Base-by-base conservation (phyloP, 2,888 invertebrate genomes). In the Oligia fasciuncula region DNA sequence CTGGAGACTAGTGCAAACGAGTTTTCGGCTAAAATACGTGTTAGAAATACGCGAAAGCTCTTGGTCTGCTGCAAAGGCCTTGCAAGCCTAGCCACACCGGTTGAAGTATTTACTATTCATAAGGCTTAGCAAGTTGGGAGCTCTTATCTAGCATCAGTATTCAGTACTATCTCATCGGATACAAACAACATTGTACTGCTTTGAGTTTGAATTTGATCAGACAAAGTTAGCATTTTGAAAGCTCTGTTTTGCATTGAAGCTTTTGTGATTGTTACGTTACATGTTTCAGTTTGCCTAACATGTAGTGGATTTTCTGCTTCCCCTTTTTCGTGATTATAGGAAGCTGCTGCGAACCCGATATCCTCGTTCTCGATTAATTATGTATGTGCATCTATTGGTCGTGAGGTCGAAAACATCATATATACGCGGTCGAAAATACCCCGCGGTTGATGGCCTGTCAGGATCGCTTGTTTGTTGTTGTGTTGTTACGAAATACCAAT, bases 341-440 rank as follows among this genome's bases (percentile, higher is more conserved):
- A 85, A 88, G 84, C 84, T 83, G 84, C 79, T 85, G 79, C 83
- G 79, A 84, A 85, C 85, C 80, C 84, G 88, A 88, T 90, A 91
- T 87, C 83, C 89, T 85, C 83, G 83, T 80, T 79, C 60, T 78
- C 83, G 82, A 92, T 93, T 92, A 91, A 93, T 94, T 93, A 94
- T 93, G 93, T 91, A 94, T 93, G 93, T 93, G 92, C 93, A 93
- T 94, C 90, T 90, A 91, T 93, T 90, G 83, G 89, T 80, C 79
- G 83, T 88, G 89, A 91, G 90, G 91, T 89, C 90, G 89, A 89
- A 82, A 85, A 86, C 83, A 85, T 85, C 85, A 86, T 74, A 86
- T 80, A 83, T 80, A 83, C 77, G 19, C 66, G 70, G 40, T 77
- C 80, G 86, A 88, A 86, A 83, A 83, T 83, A 74, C 77, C 46